Conservation (phyloP, 1,140 invertebrate species). For the Trichomalopsis sarcophagae region DNA sequence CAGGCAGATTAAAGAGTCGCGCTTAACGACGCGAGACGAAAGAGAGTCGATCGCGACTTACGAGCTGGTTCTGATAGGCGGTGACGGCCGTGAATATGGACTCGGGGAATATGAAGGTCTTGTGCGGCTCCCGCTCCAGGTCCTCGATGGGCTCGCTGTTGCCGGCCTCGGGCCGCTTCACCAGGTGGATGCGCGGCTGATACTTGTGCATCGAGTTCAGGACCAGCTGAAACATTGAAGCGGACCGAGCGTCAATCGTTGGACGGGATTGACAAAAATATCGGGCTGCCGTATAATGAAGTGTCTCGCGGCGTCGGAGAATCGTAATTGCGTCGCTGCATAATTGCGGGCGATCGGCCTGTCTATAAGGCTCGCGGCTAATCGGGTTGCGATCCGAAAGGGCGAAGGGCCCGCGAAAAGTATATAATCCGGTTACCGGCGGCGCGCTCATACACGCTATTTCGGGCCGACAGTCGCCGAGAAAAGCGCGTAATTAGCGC, state of each 20-base stretch:
- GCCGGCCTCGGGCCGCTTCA: conserved; percentile 81
- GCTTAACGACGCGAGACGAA: conserved; percentile 52
- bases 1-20: conserved; percentile 51
- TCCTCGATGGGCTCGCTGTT: conserved; percentile 82
- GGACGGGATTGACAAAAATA: background rate
- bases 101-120: conserved; percentile 96
- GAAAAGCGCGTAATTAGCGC: conserved; percentile 37
- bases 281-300: background rate
- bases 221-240: conserved; percentile 85
- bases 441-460: conserved; percentile 8
- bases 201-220: conserved; percentile 99
- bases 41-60: no score
- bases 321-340: background rate
- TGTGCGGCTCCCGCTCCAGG: conserved; percentile 92
- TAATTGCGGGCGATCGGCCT: no score
- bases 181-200: conserved; percentile 95
- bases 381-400: no score
- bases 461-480: conserved; percentile 4
- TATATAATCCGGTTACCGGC: no score
- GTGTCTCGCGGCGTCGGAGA: background rate
- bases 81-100: conserved; percentile 98
- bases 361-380: no score
- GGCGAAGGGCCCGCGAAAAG: no score
- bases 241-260: background rate
- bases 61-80: conserved; percentile 90